Conservation (phyloP, 1,140 invertebrate species). For the Lanistes nyassanus region DNA sequence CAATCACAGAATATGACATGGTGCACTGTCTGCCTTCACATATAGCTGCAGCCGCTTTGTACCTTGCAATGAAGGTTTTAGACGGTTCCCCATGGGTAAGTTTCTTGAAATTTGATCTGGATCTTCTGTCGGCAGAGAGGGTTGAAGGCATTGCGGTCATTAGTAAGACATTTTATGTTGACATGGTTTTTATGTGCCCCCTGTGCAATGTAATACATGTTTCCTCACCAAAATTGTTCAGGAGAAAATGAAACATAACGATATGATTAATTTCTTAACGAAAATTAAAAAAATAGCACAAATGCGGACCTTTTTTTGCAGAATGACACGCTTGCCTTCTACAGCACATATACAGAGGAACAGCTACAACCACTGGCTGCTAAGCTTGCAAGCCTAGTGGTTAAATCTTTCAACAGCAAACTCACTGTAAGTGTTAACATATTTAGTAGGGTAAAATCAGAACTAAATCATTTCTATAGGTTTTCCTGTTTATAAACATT, state of each 20-base stretch:
- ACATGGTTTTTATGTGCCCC: too few species aligned
- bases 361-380: constrained; percentile 63
- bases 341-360: constrained; percentile 68
- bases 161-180: too few species aligned
- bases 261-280: too few species aligned
- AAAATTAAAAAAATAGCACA: too few species aligned
- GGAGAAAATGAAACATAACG: too few species aligned
- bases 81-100: constrained; percentile 63
- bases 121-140: too few species aligned
- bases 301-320: constrained; percentile 39
- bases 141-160: too few species aligned
- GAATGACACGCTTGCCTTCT: constrained; percentile 67
- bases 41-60: constrained; percentile 81
- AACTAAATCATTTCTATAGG: too few species aligned
- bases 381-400: constrained; percentile 65
- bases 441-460: too few species aligned
- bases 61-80: constrained; percentile 73
- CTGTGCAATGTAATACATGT: too few species aligned
- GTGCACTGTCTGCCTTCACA: constrained; percentile 83
- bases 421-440: constrained; percentile 57
- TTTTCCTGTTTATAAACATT: too few species aligned
- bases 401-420: constrained; percentile 66
- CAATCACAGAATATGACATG: constrained; percentile 84
- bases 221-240: too few species aligned
- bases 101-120: constrained; percentile 5